Evolutionary conservation across 2,888 invertebrate genomes (phyloP), one percentile per base, ranked within the genome.

Genomic region (Parthenolecanium corni): DNA sequence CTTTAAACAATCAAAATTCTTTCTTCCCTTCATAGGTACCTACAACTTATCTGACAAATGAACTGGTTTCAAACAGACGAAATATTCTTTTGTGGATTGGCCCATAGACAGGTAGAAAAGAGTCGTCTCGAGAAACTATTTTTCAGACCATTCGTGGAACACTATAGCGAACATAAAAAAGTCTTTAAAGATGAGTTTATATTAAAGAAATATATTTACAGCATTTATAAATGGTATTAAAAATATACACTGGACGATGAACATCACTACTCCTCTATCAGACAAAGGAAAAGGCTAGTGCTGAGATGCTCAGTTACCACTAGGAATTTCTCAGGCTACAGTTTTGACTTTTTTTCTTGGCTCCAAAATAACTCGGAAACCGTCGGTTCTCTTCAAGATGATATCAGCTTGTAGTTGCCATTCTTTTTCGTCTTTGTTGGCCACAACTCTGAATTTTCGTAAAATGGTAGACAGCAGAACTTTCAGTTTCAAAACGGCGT

Each of bases 401-500:
- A 87, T 85, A 71, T 87, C 87, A 44, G 82, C 83, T 73, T 84
- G 84, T 18, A 87, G 77, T 71, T 79, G 77, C 74, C 85, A 87
- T 68, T 86, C 84, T 21, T 78, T 74, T 70, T 86, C 84, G 63
- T 78, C 79, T 21, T 82, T 74, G 71, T 84, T 82, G 4, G 84
- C 84, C 65, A 78, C 71, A n/a, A 87, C 79, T 65, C 79, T 80
- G 78, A 83, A 87, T 71, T 82, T 83, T 69, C 86, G 79, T 68
- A 87, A 71, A 69, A 87, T 82, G 64, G 86, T 86, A 5, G 86
- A 84, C 20, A 87, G 76, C 65, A 87, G 79, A 65, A 86, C 83
- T 75, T 87, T 87, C 70, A 86, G 75, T 72, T 87, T 86, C 68
- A 87, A 74, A 84, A 86, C 85, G 42, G 86, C 86, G 72, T 85